Conservation (phyloP, 2,888 invertebrate genomes). For the Hirtodrosophila cameraria region DNA sequence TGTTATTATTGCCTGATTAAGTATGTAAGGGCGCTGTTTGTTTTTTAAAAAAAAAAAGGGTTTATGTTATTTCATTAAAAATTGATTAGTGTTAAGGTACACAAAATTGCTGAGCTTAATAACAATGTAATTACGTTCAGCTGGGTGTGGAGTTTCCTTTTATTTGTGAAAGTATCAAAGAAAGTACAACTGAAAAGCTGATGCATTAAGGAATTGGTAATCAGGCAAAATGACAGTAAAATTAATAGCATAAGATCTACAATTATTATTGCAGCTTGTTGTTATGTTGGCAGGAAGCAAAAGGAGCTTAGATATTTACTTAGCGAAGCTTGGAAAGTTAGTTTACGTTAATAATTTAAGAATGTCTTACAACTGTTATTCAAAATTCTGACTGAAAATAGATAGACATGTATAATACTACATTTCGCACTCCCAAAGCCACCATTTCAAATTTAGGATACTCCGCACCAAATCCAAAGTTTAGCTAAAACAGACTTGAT, state of each 20-base stretch:
- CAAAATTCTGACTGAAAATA: too few species aligned
- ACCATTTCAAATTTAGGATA: too few species aligned
- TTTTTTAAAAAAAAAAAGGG: conserved; percentile 32
- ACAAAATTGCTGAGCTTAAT: conserved; percentile 39
- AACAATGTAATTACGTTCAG: conserved; percentile 52
- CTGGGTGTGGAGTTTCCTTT: conserved; percentile 1
- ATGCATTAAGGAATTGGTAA: conserved; percentile 3
- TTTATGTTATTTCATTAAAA: conserved; percentile 64
- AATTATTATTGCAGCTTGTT: not conserved
- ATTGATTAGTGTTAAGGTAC: conserved; percentile 66
- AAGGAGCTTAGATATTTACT: too few species aligned
- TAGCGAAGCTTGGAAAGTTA: too few species aligned
- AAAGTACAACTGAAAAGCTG: not conserved
- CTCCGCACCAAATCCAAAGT: too few species aligned
- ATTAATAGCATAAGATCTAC: not conserved
- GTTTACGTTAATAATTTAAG: too few species aligned
- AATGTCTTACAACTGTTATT: too few species aligned
- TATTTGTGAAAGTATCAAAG: not conserved
- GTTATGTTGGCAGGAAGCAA: conserved; percentile 5
- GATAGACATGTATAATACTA: too few species aligned
- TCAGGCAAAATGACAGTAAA: conserved; percentile 1
- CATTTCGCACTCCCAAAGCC: too few species aligned
- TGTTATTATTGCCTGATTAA: conserved; percentile 78
- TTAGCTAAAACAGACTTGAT: too few species aligned
- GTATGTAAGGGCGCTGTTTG: conserved; percentile 41